Percentiles rank a stretch among this genome's conserved stretches.
phyloP scores from a whole-genome alignment of 2,797 vertebrate species.

The Lepilemur septentrionalis region DNA sequence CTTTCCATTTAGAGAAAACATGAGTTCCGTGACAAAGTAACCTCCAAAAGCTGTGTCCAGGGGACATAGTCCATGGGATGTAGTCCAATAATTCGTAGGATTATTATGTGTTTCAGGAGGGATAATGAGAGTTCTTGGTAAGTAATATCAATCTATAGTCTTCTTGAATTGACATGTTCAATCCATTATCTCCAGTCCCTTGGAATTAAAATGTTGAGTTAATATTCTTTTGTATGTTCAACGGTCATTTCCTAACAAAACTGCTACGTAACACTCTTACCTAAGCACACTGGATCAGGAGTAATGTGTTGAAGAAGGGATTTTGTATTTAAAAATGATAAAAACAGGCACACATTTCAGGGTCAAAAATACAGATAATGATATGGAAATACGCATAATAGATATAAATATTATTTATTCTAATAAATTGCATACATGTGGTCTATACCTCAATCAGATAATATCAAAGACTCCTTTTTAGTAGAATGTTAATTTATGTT shows the following conservation, averaged over 20 bases:
- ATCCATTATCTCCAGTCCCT: not conserved
- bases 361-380: not conserved
- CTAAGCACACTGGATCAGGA: not conserved
- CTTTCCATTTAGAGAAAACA: slow-evolving; percentile 39
- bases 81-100: not conserved
- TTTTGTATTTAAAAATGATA: slow-evolving; percentile 31
- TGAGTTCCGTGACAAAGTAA: not conserved
- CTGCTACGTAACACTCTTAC: not conserved
- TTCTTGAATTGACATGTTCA: not conserved
- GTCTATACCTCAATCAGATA: not conserved
- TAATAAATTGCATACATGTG: not conserved
- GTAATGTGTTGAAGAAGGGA: not conserved
- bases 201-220: not conserved
- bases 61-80: not conserved
- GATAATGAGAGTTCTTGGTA: not conserved
- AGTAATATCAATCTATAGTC: not conserved
- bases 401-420: not conserved
- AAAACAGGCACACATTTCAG: not conserved
- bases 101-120: not conserved
- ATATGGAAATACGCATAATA: not conserved
- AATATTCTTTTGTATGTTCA: not conserved
- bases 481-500: not conserved
- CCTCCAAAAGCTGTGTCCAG: not conserved
- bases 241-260: slow-evolving; percentile 16
- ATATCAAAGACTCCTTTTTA: not conserved